phyloP scores from a whole-genome alignment of 2,797 vertebrate genomes.

The Corythornis leucogaster region DNA sequence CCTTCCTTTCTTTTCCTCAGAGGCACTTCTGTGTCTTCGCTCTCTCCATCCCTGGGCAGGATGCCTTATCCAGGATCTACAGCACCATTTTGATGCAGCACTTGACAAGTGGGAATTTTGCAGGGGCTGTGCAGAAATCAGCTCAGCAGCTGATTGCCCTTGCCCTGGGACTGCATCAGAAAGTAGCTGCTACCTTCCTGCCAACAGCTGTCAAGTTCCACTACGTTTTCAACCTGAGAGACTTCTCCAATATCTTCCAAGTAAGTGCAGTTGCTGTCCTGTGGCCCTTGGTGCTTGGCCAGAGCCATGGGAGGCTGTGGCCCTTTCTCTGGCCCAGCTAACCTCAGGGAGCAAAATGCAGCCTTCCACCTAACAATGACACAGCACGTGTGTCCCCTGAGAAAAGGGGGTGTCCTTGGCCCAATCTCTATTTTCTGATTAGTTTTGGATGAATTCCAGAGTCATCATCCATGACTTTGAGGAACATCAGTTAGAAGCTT shows the following conservation, averaged over 20 bases:
- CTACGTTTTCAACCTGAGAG: slow-evolving; percentile 94
- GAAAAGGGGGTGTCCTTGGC: background rate
- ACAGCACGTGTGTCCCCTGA: background rate
- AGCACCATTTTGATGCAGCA: slow-evolving; percentile 89
- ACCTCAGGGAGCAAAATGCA: background rate
- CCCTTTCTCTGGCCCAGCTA: background rate
- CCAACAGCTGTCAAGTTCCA: slow-evolving; percentile 96
- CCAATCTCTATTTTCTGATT: background rate
- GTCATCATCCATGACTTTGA: background rate
- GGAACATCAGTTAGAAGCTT: background rate
- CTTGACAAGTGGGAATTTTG: slow-evolving; percentile 81
- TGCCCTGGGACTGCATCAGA: slow-evolving; percentile 87
- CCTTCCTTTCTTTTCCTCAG: slow-evolving; percentile 70
- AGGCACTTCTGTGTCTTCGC: slow-evolving; percentile 94
- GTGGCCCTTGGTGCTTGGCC: background rate
- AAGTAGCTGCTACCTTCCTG: slow-evolving; percentile 86
- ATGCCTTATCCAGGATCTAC: slow-evolving; percentile 92
- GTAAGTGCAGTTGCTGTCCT: slow-evolving; percentile 71
- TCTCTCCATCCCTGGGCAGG: slow-evolving; percentile 88
- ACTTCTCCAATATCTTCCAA: slow-evolving; percentile 96
- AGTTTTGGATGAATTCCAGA: background rate
- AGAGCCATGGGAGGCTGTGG: background rate
- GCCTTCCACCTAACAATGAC: background rate
- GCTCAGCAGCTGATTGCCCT: slow-evolving; percentile 82
- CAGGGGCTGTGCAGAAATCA: slow-evolving; percentile 80